Conservation (phyloP, 1,140 invertebrate genomes). For the Saccostrea cuccullata region DNA sequence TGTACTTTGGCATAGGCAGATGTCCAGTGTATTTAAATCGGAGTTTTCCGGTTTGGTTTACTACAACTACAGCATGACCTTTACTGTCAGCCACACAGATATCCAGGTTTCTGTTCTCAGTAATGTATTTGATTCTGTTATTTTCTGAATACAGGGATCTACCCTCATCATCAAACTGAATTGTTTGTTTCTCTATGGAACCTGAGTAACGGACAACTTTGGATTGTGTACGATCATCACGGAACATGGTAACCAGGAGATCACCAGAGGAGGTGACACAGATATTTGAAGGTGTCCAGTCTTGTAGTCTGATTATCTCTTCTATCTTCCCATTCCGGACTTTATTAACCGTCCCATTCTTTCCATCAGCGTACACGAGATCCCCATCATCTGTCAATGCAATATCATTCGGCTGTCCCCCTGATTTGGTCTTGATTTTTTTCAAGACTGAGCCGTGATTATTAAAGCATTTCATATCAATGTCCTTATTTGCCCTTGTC, state of each 20-base stretch:
- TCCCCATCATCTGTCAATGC: background rate
- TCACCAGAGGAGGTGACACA: too few relatives aligned
- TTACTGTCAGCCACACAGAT: too few relatives aligned
- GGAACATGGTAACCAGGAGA: too few relatives aligned
- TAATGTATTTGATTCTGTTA: too few relatives aligned
- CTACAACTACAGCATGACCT: too few relatives aligned
- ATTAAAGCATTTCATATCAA: background rate
- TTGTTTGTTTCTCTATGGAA: too few relatives aligned
- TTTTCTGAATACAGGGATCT: too few relatives aligned
- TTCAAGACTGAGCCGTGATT: background rate
- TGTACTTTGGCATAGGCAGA: background rate
- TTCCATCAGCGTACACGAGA: background rate
- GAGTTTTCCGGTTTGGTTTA: too few relatives aligned
- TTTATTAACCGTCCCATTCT: background rate
- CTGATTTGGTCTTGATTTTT: background rate
- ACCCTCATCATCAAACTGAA: too few relatives aligned
- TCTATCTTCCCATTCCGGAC: background rate
- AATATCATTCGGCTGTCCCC: background rate
- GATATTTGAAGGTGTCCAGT: background rate
- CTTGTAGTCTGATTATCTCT: background rate
- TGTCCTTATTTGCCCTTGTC: background rate
- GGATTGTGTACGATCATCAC: too few relatives aligned
- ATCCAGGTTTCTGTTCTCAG: too few relatives aligned
- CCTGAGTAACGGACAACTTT: too few relatives aligned
- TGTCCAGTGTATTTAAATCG: background rate